phyloP scores from a whole-genome alignment of 2,888 invertebrate species.

The Diogma glabrata region DNA sequence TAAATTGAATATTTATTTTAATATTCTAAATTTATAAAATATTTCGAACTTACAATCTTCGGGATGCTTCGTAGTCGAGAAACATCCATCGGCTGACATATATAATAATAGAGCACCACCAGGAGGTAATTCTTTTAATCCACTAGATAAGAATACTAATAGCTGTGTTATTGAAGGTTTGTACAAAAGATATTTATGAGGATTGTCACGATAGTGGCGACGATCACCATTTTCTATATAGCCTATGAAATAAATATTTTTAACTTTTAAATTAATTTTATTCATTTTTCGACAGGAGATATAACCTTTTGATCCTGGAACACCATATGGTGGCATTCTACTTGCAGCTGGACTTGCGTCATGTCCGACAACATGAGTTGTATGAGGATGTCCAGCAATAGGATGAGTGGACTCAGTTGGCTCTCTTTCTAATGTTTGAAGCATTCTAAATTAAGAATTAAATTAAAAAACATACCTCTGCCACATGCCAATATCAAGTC shows the following conservation, averaged over 20 bases:
- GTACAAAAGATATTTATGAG: slow-evolving; percentile 92
- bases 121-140: slow-evolving; percentile 85
- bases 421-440: slow-evolving; percentile 88
- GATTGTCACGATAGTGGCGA: slow-evolving; percentile 70
- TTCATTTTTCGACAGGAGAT: too few relatives aligned
- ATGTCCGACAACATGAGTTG: slow-evolving; percentile 36
- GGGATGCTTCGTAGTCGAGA: slow-evolving; percentile 69
- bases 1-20: slow-evolving; percentile 16
- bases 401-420: slow-evolving; percentile 70
- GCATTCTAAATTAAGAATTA: slow-evolving; percentile 49
- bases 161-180: slow-evolving; percentile 91
- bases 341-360: slow-evolving; percentile 38
- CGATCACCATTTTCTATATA: slow-evolving; percentile 62
- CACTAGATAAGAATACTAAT: slow-evolving; percentile 81
- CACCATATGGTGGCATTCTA: slow-evolving; percentile 41
- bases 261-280: too few relatives aligned
- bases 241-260: too few relatives aligned
- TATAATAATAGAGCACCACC: slow-evolving; percentile 86
- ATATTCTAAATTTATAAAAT: slow-evolving; percentile 2
- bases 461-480: neutral
- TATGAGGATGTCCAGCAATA: slow-evolving; percentile 38
- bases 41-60: slow-evolving; percentile 62
- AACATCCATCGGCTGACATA: slow-evolving; percentile 85
- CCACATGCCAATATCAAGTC: too few relatives aligned
- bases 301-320: slow-evolving; percentile 38